phyloP scores from a whole-genome alignment of 2,888 invertebrate genomes.

The Asteroscopus sphinx region DNA sequence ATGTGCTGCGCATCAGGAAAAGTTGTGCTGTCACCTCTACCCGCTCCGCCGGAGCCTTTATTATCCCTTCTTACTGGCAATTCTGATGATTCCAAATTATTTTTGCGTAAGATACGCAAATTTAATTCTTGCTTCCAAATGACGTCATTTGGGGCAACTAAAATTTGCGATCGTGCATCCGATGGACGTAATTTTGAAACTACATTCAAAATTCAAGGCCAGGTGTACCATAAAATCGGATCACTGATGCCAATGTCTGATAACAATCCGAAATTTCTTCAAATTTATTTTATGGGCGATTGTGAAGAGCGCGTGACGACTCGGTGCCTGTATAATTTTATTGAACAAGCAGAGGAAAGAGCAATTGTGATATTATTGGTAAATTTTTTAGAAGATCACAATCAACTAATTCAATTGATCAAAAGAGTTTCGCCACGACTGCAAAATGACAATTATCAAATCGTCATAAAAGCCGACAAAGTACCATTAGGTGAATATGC shows the following conservation, averaged over 20 bases:
- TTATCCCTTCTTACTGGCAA: constrained; percentile 2
- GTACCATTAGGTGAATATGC: constrained; percentile 44
- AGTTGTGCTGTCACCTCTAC: constrained; percentile 6
- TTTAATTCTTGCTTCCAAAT: constrained; percentile 24
- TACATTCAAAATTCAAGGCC: constrained; percentile 35
- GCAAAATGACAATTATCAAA: constrained; percentile 62
- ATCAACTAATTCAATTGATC: constrained; percentile 49
- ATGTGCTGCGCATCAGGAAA: constrained; percentile 17
- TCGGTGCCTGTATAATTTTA: constrained; percentile 51
- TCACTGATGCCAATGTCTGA: constrained; percentile 54
- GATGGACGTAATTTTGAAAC: constrained; percentile 13
- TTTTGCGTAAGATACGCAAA: constrained; percentile 10
- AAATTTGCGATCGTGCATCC: constrained; percentile 19
- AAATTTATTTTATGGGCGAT: constrained; percentile 57
- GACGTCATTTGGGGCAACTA: constrained; percentile 29
- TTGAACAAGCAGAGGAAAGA: constrained; percentile 47
- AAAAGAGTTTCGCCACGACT: constrained; percentile 57
- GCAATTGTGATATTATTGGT: no score
- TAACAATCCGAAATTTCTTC: constrained; percentile 45
- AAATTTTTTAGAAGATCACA: constrained; percentile 57
- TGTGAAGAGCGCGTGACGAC: constrained; percentile 56
- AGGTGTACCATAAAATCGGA: constrained; percentile 58
- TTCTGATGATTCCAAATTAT: neutral
- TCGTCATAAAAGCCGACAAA: constrained; percentile 61
- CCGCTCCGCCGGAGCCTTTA: constrained; percentile 13